Conservation (phyloP, 1,140 invertebrate species). For the Brachionus manjavacas region DNA sequence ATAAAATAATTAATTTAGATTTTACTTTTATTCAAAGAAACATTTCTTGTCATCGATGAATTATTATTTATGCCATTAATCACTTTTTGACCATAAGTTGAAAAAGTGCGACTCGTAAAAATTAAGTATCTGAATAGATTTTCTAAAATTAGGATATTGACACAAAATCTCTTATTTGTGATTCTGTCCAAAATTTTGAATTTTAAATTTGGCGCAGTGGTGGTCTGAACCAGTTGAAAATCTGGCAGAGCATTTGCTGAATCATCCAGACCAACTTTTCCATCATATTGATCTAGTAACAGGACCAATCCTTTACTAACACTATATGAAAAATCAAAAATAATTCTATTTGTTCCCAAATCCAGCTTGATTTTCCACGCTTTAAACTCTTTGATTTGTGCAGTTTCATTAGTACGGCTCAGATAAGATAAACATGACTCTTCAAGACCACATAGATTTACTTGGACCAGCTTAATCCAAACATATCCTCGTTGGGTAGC, state of each 20-base stretch:
- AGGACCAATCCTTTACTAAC: neutral
- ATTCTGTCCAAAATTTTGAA: neutral
- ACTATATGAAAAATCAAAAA: neutral
- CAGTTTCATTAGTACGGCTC: neutral
- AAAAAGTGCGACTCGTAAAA: neutral
- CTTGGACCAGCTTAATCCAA: neutral
- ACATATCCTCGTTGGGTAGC: neutral
- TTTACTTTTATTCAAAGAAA: neutral
- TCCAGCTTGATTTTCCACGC: neutral
- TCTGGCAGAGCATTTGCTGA: neutral
- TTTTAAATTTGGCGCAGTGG: neutral
- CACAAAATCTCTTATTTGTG: neutral
- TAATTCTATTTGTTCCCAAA: neutral
- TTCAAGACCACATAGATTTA: neutral
- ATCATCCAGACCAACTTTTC: neutral
- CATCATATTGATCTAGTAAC: neutral
- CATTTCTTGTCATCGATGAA: neutral
- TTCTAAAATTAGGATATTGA: neutral
- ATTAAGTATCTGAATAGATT: neutral
- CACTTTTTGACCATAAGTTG: neutral
- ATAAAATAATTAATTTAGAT: neutral
- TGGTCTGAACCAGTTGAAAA: neutral
- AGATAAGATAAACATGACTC: neutral
- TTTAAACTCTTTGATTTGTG: neutral
- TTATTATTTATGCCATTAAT: neutral